Conservation (phyloP, 2,888 invertebrate genomes). For the Hypomecis atomaria region DNA sequence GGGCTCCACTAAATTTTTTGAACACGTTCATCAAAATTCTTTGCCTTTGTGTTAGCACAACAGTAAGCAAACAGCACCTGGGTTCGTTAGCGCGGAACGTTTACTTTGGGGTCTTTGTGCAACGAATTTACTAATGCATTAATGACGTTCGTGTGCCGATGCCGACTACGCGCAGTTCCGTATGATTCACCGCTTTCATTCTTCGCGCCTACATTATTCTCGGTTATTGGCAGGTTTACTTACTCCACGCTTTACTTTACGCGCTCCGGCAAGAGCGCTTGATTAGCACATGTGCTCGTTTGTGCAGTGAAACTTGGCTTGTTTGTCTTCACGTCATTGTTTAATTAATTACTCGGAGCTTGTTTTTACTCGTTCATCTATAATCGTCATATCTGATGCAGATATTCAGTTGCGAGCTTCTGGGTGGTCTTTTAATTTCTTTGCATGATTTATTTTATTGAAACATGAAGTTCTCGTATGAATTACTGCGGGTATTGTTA, state of each 20-base stretch:
- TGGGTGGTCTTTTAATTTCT: conserved; percentile 18
- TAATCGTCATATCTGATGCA: conserved; percentile 11
- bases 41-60: conserved; percentile 29
- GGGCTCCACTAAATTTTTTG: conserved; percentile 25
- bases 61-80: conserved; percentile 31
- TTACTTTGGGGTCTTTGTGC: conserved; percentile 39
- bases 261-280: conserved; percentile 48
- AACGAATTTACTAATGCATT: conserved; percentile 36
- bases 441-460: conserved; percentile 31
- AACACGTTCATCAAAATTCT: conserved; percentile 26
- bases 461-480: conserved; percentile 35
- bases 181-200: conserved; percentile 76
- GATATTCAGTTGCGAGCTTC: conserved; percentile 7
- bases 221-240: conserved; percentile 55
- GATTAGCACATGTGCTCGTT: conserved; percentile 47
- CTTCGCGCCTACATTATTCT: conserved; percentile 65
- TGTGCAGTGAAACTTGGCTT: conserved; percentile 46
- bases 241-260: conserved; percentile 44
- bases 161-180: conserved; percentile 53
- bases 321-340: conserved; percentile 39
- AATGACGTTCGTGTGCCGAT: conserved; percentile 43
- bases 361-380: conserved; percentile 5
- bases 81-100: conserved; percentile 40
- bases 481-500: conserved; percentile 42
- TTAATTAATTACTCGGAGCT: conserved; percentile 24